These are phyloP conservation scores for Lysiphlebus fabarum DNA, from an alignment of 1,140 invertebrate species.

Conservation along the genomic window DNA sequence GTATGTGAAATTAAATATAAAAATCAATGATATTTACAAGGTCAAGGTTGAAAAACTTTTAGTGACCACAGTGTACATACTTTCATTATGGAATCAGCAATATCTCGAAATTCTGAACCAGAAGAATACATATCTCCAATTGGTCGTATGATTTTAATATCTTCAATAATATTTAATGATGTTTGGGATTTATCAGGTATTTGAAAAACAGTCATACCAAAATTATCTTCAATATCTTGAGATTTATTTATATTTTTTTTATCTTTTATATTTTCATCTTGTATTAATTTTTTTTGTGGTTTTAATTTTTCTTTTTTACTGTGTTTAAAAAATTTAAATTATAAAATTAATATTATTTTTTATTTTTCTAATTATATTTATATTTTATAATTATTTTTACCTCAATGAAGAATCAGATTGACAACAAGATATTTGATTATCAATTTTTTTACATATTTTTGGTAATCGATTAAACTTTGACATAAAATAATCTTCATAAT, in stretches of 20 bases:
- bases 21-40: too few species aligned
- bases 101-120: slow-evolving; percentile 55
- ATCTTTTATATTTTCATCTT: slow-evolving; percentile 24
- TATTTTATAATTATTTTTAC: too few species aligned
- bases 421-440: slow-evolving; percentile 27
- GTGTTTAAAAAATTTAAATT: not conserved
- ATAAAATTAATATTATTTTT: not conserved
- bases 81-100: slow-evolving; percentile 57
- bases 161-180: slow-evolving; percentile 10
- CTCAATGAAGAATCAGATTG: slow-evolving; percentile 5
- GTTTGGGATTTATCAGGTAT: slow-evolving; percentile 24
- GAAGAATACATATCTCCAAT: slow-evolving; percentile 47
- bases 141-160: slow-evolving; percentile 45
- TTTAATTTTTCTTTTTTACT: slow-evolving; percentile 12
- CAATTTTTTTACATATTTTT: slow-evolving; percentile 65
- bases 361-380: slow-evolving; percentile 24
- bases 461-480: slow-evolving; percentile 84
- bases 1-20: too few species aligned
- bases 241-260: slow-evolving; percentile 21
- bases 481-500: slow-evolving; percentile 84
- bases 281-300: slow-evolving; percentile 15
- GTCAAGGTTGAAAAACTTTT: not conserved
- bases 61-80: slow-evolving; percentile 30
- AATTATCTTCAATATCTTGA: slow-evolving; percentile 24
- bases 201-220: slow-evolving; percentile 33